Conservation (phyloP, 35 echinoderm and acorn worm genomes). For the Anneissia japonica region DNA sequence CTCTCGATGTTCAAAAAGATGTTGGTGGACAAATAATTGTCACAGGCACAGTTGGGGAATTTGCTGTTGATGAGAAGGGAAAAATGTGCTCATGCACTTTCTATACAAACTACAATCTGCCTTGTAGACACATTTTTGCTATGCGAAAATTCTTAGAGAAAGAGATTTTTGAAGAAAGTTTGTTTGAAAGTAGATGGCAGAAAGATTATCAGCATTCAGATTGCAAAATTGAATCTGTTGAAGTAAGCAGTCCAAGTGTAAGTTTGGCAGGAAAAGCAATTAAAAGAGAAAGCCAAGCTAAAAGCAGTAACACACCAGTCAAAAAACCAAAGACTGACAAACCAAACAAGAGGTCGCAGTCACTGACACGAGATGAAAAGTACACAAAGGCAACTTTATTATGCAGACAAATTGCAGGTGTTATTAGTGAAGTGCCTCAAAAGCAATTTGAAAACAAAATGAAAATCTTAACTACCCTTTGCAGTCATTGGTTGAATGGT, state of each 20-base stretch:
- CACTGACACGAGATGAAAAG: not conserved
- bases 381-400: not conserved
- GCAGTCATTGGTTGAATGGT: not conserved
- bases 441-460: not conserved
- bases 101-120: not conserved
- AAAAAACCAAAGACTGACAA: not conserved
- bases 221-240: not conserved
- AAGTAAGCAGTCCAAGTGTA: not conserved
- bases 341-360: not conserved
- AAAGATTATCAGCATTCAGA: not conserved
- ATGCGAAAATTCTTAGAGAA: not conserved
- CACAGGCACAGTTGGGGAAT: not conserved
- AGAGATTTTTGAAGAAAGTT: not conserved
- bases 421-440: not conserved
- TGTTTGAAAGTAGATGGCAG: not conserved
- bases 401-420: not conserved
- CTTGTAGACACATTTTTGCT: not conserved
- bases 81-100: not conserved
- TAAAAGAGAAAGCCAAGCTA: not conserved
- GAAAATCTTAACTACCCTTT: not conserved
- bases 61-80: not conserved
- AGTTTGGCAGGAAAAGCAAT: not conserved
- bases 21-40: not conserved
- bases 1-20: not conserved
- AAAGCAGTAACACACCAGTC: not conserved